These are phyloP conservation scores for Trididemnum clinides DNA, from an alignment of 23 tunicate species.

Conservation along the genomic window DNA sequence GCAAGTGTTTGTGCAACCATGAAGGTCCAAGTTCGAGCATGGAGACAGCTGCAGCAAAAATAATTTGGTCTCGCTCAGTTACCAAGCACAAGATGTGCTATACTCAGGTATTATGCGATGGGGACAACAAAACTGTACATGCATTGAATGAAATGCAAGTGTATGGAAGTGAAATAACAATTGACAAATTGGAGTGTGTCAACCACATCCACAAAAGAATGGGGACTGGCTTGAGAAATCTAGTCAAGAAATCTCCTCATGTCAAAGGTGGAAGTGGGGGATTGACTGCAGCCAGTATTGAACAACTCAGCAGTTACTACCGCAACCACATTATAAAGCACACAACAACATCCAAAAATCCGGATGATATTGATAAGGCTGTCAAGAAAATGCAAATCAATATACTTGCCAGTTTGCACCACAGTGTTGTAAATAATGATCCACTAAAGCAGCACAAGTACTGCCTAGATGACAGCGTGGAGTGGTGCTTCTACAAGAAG, in stretches of 20 bases:
- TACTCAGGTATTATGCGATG: background rate
- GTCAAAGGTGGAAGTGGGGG: conserved; percentile 32
- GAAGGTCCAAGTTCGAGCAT: conserved; percentile 25
- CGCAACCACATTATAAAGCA: conserved; percentile 1
- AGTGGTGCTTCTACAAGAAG: background rate
- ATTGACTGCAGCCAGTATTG: background rate
- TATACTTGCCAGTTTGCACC: conserved; percentile 19
- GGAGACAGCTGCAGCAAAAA: conserved; percentile 8
- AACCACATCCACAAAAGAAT: conserved; percentile 35
- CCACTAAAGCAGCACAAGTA: conserved; percentile 10
- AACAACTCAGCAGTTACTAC: background rate
- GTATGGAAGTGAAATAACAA: background rate
- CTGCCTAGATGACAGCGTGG: too few relatives aligned
- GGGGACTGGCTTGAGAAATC: conserved; percentile 15
- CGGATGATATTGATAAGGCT: background rate
- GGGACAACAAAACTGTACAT: conserved; percentile 22
- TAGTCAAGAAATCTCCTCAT: background rate
- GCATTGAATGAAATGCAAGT: background rate
- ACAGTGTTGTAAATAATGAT: background rate
- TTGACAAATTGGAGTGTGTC: conserved; percentile 27
- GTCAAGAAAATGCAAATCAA: conserved; percentile 17
- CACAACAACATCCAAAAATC: background rate
- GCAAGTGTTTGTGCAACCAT: background rate
- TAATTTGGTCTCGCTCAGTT: background rate
- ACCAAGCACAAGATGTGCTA: background rate